These are phyloP conservation scores for Todiramphus chloris DNA, from an alignment of 2,113 vertebrate species.

Conservation along the genomic window DNA sequence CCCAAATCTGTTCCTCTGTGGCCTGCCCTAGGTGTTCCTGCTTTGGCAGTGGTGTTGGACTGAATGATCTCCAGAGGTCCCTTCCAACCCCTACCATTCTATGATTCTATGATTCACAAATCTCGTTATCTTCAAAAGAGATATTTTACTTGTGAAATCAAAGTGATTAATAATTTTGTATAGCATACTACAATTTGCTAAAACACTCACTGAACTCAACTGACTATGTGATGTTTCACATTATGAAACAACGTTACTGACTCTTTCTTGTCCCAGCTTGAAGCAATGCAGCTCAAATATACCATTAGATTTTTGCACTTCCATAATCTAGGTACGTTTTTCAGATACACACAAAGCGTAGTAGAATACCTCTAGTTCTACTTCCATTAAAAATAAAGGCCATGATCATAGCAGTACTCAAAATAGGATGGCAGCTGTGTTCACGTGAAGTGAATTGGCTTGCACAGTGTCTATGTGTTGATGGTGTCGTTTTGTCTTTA, in stretches of 20 bases:
- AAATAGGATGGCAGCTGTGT: background rate
- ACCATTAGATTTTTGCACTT: background rate
- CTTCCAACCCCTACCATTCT: no score
- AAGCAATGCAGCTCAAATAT: background rate
- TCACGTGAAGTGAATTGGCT: background rate
- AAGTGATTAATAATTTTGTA: background rate
- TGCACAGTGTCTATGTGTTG: background rate
- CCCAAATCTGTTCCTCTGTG: no score
- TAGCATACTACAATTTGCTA: background rate
- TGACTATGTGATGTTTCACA: background rate
- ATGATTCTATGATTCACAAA: background rate
- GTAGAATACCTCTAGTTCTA: background rate
- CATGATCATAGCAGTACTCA: background rate
- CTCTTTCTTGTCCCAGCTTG: background rate
- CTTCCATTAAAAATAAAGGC: background rate
- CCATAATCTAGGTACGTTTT: background rate
- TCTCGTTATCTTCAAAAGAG: background rate
- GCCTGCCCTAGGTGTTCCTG: no score
- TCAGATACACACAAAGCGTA: no score
- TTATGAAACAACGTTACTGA: background rate
- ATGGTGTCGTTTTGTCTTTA: background rate
- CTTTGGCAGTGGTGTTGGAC: no score
- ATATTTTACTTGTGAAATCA: background rate
- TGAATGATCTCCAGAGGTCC: no score
- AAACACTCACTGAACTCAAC: fast-evolving